Conservation (phyloP, 2,888 invertebrate species). For the Prosapia bicincta region DNA sequence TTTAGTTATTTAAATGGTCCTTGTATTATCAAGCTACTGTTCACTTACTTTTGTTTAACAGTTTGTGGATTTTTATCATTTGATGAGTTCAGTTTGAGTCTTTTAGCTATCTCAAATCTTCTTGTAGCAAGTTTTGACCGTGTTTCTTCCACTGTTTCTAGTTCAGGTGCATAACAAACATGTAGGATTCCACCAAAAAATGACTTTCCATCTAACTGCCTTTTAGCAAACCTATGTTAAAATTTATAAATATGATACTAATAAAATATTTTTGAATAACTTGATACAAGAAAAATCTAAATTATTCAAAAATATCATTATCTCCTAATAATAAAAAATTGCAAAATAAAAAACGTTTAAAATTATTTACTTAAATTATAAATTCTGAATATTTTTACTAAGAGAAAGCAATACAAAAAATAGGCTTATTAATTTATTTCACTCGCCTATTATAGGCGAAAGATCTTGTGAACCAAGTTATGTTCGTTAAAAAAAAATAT, state of each 20-base stretch:
- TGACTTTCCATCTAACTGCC: slow-evolving; percentile 72
- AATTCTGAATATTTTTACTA: no score
- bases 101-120: slow-evolving; percentile 55
- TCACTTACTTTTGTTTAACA: not conserved
- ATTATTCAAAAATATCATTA: not conserved
- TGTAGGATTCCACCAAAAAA: slow-evolving; percentile 86
- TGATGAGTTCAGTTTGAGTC: slow-evolving; percentile 41
- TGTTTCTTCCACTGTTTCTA: slow-evolving; percentile 71
- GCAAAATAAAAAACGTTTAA: no score
- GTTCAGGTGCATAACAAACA: slow-evolving; percentile 84
- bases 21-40: no score
- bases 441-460: no score
- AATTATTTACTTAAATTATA: no score
- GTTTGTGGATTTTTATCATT: not conserved
- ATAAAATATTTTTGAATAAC: not conserved
- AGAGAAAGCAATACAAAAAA: no score
- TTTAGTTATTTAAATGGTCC: no score
- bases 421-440: no score
- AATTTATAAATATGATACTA: slow-evolving; percentile 10
- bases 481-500: no score
- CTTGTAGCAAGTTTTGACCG: slow-evolving; percentile 68
- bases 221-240: slow-evolving; percentile 58
- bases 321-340: no score
- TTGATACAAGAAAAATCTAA: not conserved
- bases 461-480: no score